Conservation (phyloP, 2,797 vertebrate species). For the Paedocypris micromegethes region DNA sequence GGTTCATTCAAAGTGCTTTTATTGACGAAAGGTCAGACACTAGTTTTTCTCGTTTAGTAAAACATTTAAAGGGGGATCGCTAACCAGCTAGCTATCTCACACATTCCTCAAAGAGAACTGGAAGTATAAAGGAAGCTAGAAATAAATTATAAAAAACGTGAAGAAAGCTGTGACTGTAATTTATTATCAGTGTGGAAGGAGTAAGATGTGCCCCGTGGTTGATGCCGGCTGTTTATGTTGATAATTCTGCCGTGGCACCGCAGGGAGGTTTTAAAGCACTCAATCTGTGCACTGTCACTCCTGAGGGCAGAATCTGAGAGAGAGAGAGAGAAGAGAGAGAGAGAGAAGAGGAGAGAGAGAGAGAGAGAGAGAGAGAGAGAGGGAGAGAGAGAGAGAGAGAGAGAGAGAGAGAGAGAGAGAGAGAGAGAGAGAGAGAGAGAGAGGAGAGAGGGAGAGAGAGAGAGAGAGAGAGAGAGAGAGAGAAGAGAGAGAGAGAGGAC, state of each 20-base stretch:
- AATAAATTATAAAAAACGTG: constrained; percentile 1
- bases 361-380: constrained; percentile 7
- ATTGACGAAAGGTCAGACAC: background rate
- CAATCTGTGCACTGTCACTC: constrained; percentile 27
- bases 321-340: constrained; percentile 3
- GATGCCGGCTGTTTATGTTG: constrained; percentile 35
- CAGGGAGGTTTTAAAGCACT: constrained; percentile 25
- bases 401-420: too few relatives aligned
- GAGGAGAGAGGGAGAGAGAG: constrained; percentile 5
- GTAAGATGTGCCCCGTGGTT: constrained; percentile 24
- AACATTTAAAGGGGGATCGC: too few relatives aligned
- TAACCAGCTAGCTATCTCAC: too few relatives aligned
- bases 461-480: too few relatives aligned
- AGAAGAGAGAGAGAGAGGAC: background rate
- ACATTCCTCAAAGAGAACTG: background rate
- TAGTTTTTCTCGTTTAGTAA: too few relatives aligned
- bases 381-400: background rate
- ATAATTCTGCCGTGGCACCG: constrained; percentile 38
- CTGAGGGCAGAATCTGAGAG: constrained; percentile 6
- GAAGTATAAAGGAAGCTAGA: background rate
- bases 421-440: constrained; percentile 1
- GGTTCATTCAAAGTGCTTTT: background rate
- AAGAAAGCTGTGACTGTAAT: constrained; percentile 1
- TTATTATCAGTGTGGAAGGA: constrained; percentile 12
- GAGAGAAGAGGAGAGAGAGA: constrained; percentile 10